Percentiles rank a stretch among this genome's conserved stretches.
These are phyloP conservation scores for Anarhynchus alexandrinus DNA, from an alignment of 2,113 vertebrate genomes.

Conservation along the genomic window DNA sequence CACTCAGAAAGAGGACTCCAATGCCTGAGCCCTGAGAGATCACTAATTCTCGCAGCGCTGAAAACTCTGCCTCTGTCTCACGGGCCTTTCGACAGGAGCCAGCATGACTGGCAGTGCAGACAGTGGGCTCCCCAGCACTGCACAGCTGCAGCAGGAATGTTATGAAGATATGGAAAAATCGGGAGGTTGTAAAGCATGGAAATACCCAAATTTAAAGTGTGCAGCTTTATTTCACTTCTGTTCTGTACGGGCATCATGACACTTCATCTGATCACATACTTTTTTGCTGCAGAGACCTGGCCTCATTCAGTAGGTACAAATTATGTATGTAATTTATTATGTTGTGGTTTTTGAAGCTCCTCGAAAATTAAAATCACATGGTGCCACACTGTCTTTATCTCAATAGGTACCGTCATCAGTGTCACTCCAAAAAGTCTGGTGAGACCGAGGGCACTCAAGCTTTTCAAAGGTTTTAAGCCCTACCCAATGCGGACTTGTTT, in stretches of 20 bases:
- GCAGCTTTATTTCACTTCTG: background rate
- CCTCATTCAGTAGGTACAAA: background rate
- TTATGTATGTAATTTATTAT: background rate
- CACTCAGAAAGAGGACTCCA: background rate
- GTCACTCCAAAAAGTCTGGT: background rate
- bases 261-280: background rate
- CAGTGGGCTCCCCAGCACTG: accelerated
- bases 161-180: background rate
- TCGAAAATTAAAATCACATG: background rate
- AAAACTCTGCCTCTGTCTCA: background rate
- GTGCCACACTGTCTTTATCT: background rate
- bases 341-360: background rate
- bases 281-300: background rate
- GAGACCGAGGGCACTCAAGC: background rate
- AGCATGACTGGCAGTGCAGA: background rate
- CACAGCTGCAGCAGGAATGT: background rate
- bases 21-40: background rate
- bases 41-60: background rate
- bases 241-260: background rate
- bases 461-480: background rate
- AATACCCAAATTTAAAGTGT: background rate
- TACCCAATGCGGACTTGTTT: background rate
- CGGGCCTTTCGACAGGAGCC: background rate
- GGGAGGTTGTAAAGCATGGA: background rate
- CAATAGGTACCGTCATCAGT: background rate